Base-by-base conservation (phyloP, 2,888 invertebrate species). In the Congeria kusceri region DNA sequence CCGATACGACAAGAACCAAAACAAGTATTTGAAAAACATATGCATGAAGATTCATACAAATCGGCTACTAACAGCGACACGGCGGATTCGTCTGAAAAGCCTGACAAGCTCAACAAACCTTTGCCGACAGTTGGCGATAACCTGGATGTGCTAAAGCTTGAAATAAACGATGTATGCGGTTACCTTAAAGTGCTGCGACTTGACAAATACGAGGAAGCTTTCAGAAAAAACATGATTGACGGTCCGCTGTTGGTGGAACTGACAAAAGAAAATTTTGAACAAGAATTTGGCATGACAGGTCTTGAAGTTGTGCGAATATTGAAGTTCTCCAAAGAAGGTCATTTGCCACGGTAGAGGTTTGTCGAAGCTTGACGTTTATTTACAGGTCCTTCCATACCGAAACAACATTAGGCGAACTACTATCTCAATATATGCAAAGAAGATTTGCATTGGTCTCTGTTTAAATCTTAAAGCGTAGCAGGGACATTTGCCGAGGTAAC, bases 251-350 rank as follows among this genome's bases (percentile, higher is more conserved):
- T 86, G 0, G 20, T 47, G 13, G 83, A 83, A 29, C 49, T 86
- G 13, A 73, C 79, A 20, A 70, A 68, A 28, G 73, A 79, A 7
- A 70, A 77, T 27, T 64, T 87, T 4, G 68, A 53, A 56, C 69
- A 72, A 3, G 83, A 83, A 7, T 84, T 87, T 57, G 70, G 76
- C 20, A 67, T 87, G 66, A 78, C 72, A n/a, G 64, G 39, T 3
- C 27, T 86, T 13, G 86, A 87, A 56, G 80, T 80, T n/a, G 58
- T 84, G 11, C 76, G 77, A 66, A 63, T 87, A 3, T 44, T 71
- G 53, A 85, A 83, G 61, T 87, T 86, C 71, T 79, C 76, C n/a
- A 65, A 68, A 47, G 67, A 72, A 1, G 86, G 86, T 4, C 84
- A 86, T 78, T 61, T 87, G 53, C 85, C 86, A n/a, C 27, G 13